These are phyloP conservation scores for Drosophila sechellia DNA, from an alignment of 1,140 invertebrate species.

Conservation along the genomic window DNA sequence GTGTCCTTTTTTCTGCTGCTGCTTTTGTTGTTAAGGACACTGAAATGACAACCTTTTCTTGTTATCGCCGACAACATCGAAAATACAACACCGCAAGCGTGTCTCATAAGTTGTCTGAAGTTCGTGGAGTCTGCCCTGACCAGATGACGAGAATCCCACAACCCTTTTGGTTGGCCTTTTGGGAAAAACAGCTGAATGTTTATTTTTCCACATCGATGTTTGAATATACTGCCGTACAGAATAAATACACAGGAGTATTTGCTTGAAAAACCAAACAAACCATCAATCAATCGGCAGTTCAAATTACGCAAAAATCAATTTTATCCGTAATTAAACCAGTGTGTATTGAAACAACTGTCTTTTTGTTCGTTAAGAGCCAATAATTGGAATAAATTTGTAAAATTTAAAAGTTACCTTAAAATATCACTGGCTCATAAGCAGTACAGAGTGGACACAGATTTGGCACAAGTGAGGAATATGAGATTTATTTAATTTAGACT, in stretches of 20 bases:
- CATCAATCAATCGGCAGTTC: neutral
- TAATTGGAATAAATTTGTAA: neutral
- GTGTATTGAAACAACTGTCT: neutral
- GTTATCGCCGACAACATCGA: constrained; percentile 14
- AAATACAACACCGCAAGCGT: constrained; percentile 9
- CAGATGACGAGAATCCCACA: constrained; percentile 32
- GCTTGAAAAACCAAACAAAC: neutral
- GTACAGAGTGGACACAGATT: neutral
- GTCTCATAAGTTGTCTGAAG: constrained; percentile 1
- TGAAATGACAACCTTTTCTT: constrained; percentile 36
- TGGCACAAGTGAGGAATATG: neutral
- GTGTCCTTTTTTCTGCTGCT: neutral
- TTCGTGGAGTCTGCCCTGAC: constrained; percentile 8
- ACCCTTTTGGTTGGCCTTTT: constrained; percentile 18
- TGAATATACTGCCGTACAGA: neutral
- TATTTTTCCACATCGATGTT: constrained; percentile 16
- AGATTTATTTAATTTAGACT: neutral
- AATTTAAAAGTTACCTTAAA: no score
- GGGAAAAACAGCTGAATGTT: constrained; percentile 4
- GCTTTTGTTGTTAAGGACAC: neutral
- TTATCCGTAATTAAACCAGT: neutral
- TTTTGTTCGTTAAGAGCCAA: neutral
- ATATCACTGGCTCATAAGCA: no score
- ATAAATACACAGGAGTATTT: constrained; percentile 1
- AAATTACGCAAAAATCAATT: neutral